A percentile compares a stretch with the other conserved stretches of the same genome.
phyloP scores from a whole-genome alignment of 1,140 invertebrate genomes.

The Triops cancriformis region DNA sequence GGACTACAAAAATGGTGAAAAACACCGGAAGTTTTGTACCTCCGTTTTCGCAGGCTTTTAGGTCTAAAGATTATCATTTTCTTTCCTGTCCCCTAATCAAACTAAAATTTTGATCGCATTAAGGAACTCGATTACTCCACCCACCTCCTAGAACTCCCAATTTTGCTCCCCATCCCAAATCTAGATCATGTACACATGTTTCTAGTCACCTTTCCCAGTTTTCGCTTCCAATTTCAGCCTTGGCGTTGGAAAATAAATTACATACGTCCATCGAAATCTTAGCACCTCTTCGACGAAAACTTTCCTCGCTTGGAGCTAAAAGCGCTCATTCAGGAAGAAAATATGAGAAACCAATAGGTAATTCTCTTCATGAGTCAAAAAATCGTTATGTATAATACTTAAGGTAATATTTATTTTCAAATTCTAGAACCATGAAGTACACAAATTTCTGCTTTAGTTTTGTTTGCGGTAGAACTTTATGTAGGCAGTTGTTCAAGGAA shows the following conservation, averaged over 20 bases:
- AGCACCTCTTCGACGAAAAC: neutral
- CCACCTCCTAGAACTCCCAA: neutral
- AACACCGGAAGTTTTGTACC: neutral
- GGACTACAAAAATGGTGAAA: neutral
- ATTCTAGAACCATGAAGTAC: too few relatives aligned
- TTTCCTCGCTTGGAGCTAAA: neutral
- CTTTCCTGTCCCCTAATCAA: neutral
- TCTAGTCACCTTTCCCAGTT: neutral
- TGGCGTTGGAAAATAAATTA: too few relatives aligned
- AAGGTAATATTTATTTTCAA: too few relatives aligned
- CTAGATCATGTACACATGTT: neutral
- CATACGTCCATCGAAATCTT: too few relatives aligned
- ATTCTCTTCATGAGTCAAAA: neutral
- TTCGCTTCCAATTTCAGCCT: neutral
- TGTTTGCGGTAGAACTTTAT: too few relatives aligned
- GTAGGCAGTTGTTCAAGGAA: too few relatives aligned
- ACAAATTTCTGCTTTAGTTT: too few relatives aligned
- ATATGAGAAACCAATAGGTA: neutral
- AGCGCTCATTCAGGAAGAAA: neutral
- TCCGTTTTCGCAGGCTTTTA: neutral
- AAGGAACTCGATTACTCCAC: neutral
- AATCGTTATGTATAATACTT: too few relatives aligned
- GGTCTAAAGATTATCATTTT: neutral
- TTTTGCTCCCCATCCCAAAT: too few relatives aligned
- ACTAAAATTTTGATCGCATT: neutral